Base-by-base conservation (phyloP, 37 sponge, comb jelly and placozoan genomes). In the Corticium candelabrum region DNA sequence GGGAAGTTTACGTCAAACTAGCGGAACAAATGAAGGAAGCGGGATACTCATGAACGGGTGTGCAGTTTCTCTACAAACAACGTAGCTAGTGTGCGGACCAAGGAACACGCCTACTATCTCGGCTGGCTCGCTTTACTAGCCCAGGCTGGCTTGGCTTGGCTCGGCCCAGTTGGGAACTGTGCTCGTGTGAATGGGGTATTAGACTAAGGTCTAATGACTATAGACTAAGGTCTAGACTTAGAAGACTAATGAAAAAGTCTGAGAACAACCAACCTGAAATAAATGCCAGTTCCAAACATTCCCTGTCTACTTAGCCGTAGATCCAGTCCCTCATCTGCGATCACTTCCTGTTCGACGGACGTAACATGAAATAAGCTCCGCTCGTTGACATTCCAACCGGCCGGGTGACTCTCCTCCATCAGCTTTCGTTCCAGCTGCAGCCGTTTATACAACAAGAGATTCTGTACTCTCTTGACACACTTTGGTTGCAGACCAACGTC, bases 291-390 rank as follows among this genome's bases (percentile, higher is more conserved):
- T 0, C 91, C 91, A 84, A 91, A 91, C 77, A 38, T 69, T 1
- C 91, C 91, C 27, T 34, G 21, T 3, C 68, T 35, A 38, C 82
- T 78, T 31, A 91, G 83, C 4, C 91, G 74, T 1, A 35, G 77
- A 73, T 91, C 91, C 41, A 91, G 83, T 0, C 91, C 91, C 37
- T 91, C 88, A 37, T 81, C 85, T 76, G 87, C 86, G 34, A 91
- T 91, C 62, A 78, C 81, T 11, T 35, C 74, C 41, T 34, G 35
- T 2, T 41, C 3, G 2, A 83, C 83, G 27, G 69, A 33, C 2
- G 91, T 84, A 39, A 79, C 84, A 71, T 91, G 91, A 35, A 82
- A 91, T 35, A 91, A 80, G 30, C 80, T 37, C 32, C 74, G 37
- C 68, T 87, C 88, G 40, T 85, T 82, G 3, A 87, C 32, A 37